Base-by-base conservation (phyloP, 2,113 vertebrate genomes). In the Tachycineta bicolor region DNA sequence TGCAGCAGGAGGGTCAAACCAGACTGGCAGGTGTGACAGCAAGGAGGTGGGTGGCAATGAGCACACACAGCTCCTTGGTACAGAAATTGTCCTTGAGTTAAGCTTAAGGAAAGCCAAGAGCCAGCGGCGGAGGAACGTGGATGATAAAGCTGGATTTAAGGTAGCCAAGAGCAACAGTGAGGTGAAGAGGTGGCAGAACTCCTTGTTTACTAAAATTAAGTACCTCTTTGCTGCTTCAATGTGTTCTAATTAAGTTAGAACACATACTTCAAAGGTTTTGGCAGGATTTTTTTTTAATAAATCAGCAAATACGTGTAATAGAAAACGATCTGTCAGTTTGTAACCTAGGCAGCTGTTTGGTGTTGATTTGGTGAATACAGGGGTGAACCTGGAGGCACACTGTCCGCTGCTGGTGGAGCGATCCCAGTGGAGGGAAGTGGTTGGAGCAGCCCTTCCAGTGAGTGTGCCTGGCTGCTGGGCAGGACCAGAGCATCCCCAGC, bases 401-500 rank as follows among this genome's bases (percentile, higher is more conserved):
- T 31, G 69, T 19, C 77, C n/a, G 28, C 4, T 29, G 47, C 49
- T 53, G 50, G 52, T 1, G 1, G 9, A 26, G 59, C 2, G 8
- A 22, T 39, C 28, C 58, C 47, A 39, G 33, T 0, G 3, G 39
- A 47, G 46, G 26, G 71, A 41, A 63, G 21, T 2, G 52, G 5
- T 14, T 2, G 3, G 49, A 52, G 58, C 62, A 44, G 52, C 34
- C 28, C 47, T 37, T 6, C 64, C 37, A 37, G 37, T 37, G 37
- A 37, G 37, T 37, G 37, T 65, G 65, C 23, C 60, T 10, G 0
- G 14, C 46, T 14, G 21, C 43, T 31, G 62, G 10, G 70, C 1
- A 0, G 55, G 55, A 18, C 59, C 76, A 12, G 83, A 18, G 16
- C 0, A 1, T 58, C 44, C 1, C 9, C 14, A 6, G 62, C 49